Conservation (phyloP, 2,113 vertebrate genomes). For the Tor tambroides region DNA sequence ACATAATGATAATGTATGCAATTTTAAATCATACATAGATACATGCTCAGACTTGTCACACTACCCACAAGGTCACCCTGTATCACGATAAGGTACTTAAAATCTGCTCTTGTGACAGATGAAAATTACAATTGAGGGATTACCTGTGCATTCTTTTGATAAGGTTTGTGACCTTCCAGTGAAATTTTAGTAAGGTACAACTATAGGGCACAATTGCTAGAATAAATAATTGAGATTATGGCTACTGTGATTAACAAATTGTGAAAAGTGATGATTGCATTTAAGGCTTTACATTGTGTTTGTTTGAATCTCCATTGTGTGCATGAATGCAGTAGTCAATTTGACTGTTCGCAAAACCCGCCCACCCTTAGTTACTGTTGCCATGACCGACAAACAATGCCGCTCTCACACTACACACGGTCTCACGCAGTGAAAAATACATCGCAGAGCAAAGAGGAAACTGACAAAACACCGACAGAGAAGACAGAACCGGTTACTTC, state of each 20-base stretch:
- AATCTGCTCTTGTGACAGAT: not conserved
- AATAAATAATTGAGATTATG: not conserved
- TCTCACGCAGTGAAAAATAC: no score
- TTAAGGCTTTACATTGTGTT: not conserved
- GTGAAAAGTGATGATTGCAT: no score
- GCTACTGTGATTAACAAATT: not conserved
- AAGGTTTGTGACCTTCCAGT: not conserved
- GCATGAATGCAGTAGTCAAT: not conserved
- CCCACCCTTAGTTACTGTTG: no score
- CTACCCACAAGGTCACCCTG: not conserved
- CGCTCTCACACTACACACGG: no score
- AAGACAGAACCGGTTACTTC: no score
- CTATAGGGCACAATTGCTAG: not conserved
- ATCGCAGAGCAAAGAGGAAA: no score
- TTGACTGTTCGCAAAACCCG: no score
- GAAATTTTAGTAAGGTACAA: not conserved
- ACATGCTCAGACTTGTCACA: not conserved
- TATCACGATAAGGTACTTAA: not conserved
- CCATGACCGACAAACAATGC: no score
- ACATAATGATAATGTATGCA: slow-evolving; percentile 38
- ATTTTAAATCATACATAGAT: slow-evolving; percentile 4
- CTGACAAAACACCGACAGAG: no score
- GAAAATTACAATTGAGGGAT: not conserved
- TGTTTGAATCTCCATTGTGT: not conserved
- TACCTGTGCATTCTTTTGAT: not conserved